Conservation (phyloP, 2,888 invertebrate genomes). For the Acrocera orbiculus region DNA sequence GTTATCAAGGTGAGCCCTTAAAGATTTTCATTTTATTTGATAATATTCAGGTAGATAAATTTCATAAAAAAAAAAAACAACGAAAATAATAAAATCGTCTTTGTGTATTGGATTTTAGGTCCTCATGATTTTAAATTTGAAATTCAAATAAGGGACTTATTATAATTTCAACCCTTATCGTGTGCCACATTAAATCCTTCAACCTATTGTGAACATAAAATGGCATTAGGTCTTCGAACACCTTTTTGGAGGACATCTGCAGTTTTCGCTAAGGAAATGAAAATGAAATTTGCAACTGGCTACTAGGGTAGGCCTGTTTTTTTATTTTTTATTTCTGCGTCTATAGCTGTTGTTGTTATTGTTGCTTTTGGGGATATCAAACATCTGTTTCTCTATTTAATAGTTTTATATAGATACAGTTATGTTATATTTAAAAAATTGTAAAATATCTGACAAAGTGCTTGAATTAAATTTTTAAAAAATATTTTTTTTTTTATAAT, state of each 20-base stretch:
- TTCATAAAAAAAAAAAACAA: no score
- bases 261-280: conserved; percentile 16
- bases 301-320: conserved; percentile 1
- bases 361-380: no score
- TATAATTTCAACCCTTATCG: conserved; percentile 9
- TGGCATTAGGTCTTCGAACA: conserved; percentile 10
- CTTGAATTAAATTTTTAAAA: no score
- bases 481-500: no score
- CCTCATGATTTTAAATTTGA: conserved; percentile 8
- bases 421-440: no score
- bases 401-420: no score
- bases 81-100: no score
- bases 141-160: conserved; percentile 10
- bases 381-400: no score
- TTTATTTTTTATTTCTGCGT: conserved; percentile 2
- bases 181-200: conserved; percentile 9
- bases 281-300: conserved; percentile 14
- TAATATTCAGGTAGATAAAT: conserved; percentile 6
- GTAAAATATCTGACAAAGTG: no score
- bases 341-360: no score
- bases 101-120: no score
- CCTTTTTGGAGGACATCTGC: conserved; percentile 26
- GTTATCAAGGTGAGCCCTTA: background rate
- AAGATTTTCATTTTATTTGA: background rate
- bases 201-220: conserved; percentile 4